A percentile compares a stretch with the other conserved stretches of the same genome.
Evolutionary conservation across 2,113 vertebrate species (phyloP).

Genomic region (Anarhynchus alexandrinus): DNA sequence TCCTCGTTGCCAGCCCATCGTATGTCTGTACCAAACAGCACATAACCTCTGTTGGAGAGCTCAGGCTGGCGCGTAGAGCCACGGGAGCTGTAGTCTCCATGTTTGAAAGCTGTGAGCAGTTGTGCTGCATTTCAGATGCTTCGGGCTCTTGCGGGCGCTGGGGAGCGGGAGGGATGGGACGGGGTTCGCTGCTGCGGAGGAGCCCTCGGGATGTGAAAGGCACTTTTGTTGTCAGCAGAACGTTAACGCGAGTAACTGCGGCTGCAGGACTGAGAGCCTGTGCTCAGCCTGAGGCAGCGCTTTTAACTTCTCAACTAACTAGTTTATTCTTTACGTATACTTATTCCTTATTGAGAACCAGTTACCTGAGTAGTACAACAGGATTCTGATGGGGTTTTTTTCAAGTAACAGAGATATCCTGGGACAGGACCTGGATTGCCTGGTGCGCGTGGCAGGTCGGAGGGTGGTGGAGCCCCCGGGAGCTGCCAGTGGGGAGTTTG

Average conservation of each 20-base stretch:
- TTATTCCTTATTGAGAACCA: background rate
- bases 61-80: background rate
- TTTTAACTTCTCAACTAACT: background rate
- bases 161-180: background rate
- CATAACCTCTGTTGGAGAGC: rapidly evolving
- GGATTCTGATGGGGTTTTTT: background rate
- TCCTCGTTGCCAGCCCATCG: rapidly evolving
- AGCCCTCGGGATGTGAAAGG: background rate
- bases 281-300: background rate
- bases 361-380: background rate
- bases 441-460: background rate
- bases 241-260: background rate
- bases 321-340: background rate
- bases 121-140: background rate
- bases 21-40: rapidly evolving
- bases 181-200: background rate
- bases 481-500: background rate
- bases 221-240: background rate
- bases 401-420: background rate
- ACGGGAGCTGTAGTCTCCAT: background rate
- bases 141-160: background rate
- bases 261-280: background rate
- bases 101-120: background rate
- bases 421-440: background rate
- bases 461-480: background rate